Evolutionary conservation across 2,888 invertebrate genomes (phyloP).

Genomic region (Pristionchus maxplancki): DNA sequence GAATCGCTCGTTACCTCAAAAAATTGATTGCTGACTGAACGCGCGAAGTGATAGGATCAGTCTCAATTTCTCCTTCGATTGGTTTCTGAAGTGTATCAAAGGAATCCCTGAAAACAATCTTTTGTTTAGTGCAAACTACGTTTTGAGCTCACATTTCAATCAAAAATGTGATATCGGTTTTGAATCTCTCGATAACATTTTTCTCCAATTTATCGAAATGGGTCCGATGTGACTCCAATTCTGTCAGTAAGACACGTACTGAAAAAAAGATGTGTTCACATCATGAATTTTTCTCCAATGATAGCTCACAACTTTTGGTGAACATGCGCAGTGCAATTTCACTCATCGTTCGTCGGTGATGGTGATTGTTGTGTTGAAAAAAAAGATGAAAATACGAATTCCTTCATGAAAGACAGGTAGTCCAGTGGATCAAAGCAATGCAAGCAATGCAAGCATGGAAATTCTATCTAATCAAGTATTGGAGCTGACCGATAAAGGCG

Average conservation of each 20-base stretch:
- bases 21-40: background rate
- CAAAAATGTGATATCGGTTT: conserved; percentile 23
- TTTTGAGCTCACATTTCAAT: background rate
- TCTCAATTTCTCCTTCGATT: background rate
- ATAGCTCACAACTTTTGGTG: conserved; percentile 23
- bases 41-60: background rate
- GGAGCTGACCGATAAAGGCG: too few relatives aligned
- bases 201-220: background rate
- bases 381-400: too few relatives aligned
- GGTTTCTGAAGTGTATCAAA: background rate
- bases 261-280: background rate
- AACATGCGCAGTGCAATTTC: background rate
- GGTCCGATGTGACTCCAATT: background rate
- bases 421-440: too few relatives aligned
- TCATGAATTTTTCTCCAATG: background rate
- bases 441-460: too few relatives aligned
- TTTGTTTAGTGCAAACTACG: background rate
- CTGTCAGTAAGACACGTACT: background rate
- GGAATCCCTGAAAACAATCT: background rate
- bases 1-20: background rate
- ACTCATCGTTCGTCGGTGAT: too few relatives aligned
- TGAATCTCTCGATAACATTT: background rate
- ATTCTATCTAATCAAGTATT: too few relatives aligned
- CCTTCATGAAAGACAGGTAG: too few relatives aligned
- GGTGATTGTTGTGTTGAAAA: too few relatives aligned